Base-by-base conservation (phyloP, 2,888 invertebrate genomes). In the Cistogaster globosa region DNA sequence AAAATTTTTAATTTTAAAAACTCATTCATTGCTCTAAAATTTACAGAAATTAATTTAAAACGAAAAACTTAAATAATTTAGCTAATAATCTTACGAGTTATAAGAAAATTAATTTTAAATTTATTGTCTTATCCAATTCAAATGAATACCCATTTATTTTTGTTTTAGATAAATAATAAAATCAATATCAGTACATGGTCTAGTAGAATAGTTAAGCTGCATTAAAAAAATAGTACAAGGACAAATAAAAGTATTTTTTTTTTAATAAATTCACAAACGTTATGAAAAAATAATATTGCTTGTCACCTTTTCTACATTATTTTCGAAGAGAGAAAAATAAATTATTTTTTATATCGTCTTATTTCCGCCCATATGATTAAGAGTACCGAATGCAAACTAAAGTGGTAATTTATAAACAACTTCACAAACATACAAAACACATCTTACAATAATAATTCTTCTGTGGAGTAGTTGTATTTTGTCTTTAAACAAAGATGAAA, bases 351-450 rank as follows among this genome's bases (percentile, higher is more conserved):
- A 82, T 74, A 58, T 8, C 6, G 32, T 32, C 32, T 71, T 71
- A 79, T 79, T 79, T 79, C 85, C 82, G 82, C 82, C 71, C 78
- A 67, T 75, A 82, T 71, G 65, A 79, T 79, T 82, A 65, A 71
- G 65, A 72, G 71, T 45, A 57, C 32, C 16, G 22, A 38, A 82
- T 48, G 72, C n/a, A 45, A 55, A 68, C 58, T 12, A 53, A 67
- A 74, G 36, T 58, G 32, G 32, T 55, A 62, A 32, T 45, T 55
- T 69, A 78, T 62, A 53, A 14, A 53, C 16, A 75, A 26, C 32
- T 53, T 22, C 32, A 51, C 48, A 63, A 58, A 76, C 36, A 20
- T 51, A 38, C 20, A 51, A 5, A 55, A 82, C 58, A 67, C 55
- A 75, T 85, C 65, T 76, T 51, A 63, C 69, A 63, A 53, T 78